Percentiles rank a stretch among this genome's conserved stretches.
phyloP scores from a whole-genome alignment of 2,797 vertebrate species.

The Enteromius trimaculatus region DNA sequence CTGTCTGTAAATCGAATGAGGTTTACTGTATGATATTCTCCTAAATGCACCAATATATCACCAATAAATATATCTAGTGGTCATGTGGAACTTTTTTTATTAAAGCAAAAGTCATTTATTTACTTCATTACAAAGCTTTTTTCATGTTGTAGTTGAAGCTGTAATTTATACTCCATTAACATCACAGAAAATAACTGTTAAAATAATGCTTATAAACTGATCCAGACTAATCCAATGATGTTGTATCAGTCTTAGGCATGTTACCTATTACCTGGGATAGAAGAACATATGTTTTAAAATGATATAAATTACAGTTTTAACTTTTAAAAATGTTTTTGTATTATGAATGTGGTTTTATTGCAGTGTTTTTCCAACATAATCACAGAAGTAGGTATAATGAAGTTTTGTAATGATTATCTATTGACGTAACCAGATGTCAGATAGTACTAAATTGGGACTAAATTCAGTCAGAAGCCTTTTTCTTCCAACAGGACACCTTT shows the following conservation, averaged over 20 bases:
- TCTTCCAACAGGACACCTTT: neutral
- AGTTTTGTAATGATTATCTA: slow-evolving; percentile 12
- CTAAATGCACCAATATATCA: neutral
- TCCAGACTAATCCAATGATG: neutral
- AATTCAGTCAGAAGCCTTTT: neutral
- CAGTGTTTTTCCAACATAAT: neutral
- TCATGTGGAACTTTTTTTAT: neutral
- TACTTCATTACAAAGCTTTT: neutral
- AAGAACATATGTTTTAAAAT: neutral
- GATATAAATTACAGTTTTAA: neutral
- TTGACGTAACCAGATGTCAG: slow-evolving; percentile 6
- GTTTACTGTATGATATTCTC: neutral
- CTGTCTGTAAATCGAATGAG: neutral
- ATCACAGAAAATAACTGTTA: neutral
- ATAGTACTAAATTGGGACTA: neutral
- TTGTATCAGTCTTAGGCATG: no score
- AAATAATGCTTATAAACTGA: neutral
- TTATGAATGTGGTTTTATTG: neutral
- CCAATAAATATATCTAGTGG: neutral
- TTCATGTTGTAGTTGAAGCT: neutral
- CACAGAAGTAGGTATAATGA: neutral
- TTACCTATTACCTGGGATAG: neutral
- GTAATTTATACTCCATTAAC: neutral
- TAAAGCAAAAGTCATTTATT: neutral
- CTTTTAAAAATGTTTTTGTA: neutral